A percentile compares a stretch with the other conserved stretches of the same genome.
Evolutionary conservation across 2,113 vertebrate species (phyloP).

Genomic region (Chauna torquata): DNA sequence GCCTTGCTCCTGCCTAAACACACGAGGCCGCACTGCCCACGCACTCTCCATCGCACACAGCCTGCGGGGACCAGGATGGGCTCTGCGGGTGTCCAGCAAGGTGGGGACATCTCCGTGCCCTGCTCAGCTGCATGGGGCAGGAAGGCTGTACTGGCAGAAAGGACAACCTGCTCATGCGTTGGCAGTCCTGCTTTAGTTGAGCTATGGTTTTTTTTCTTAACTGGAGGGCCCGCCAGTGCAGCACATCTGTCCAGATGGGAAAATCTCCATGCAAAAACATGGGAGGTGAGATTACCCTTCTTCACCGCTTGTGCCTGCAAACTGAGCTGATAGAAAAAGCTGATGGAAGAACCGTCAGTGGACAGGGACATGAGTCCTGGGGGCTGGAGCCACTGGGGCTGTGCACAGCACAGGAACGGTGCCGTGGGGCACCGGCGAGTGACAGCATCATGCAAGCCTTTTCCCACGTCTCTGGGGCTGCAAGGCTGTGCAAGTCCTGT

Average conservation of each 20-base stretch:
- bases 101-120: fast-evolving
- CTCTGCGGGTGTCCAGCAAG: not conserved
- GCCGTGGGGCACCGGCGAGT: not conserved
- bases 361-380: not conserved
- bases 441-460: no score
- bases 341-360: not conserved
- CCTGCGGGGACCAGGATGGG: no score
- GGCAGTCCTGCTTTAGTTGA: not conserved
- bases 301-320: not conserved
- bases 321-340: not conserved
- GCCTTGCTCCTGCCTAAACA: not conserved
- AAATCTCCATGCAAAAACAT: fast-evolving
- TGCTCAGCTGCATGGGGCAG: not conserved
- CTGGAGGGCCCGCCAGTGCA: not conserved
- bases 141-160: not conserved
- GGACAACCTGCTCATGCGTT: not conserved
- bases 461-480: not conserved
- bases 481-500: not conserved
- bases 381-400: not conserved
- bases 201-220: not conserved
- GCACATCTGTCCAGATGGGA: not conserved
- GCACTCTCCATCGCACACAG: not conserved
- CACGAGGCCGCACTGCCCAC: fast-evolving
- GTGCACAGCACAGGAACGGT: not conserved
- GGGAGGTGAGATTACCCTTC: not conserved